phyloP scores from a whole-genome alignment of 2,888 invertebrate species.

The Hermaeophaga mercurialis region DNA sequence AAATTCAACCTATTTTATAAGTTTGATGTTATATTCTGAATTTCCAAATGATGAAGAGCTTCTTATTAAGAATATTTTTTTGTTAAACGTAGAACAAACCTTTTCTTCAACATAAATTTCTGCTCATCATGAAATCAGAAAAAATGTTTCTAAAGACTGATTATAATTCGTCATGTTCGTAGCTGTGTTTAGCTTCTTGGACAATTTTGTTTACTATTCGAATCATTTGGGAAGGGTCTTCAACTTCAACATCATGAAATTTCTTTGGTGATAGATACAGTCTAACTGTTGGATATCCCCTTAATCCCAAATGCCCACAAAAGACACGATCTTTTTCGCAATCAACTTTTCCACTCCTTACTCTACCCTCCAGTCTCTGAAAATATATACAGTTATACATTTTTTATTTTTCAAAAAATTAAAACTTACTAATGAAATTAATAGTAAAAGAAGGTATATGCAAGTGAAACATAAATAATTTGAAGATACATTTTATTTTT shows the following conservation, averaged over 20 bases:
- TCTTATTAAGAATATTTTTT: too few relatives aligned
- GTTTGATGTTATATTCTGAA: too few relatives aligned
- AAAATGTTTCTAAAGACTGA: too few relatives aligned
- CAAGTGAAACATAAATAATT: too few relatives aligned
- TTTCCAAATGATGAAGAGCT: too few relatives aligned
- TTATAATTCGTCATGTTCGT: conserved; percentile 54
- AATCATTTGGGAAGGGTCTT: conserved; percentile 37
- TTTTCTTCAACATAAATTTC: too few relatives aligned
- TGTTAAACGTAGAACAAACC: too few relatives aligned
- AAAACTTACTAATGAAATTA: too few relatives aligned
- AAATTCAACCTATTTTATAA: too few relatives aligned
- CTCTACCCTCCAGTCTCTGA: conserved; percentile 60
- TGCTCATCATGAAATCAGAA: too few relatives aligned
- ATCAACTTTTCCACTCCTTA: conserved; percentile 68
- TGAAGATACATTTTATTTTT: too few relatives aligned
- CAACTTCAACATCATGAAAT: conserved; percentile 45
- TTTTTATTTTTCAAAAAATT: background rate
- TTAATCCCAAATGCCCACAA: conserved; percentile 61
- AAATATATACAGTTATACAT: conserved; percentile 32
- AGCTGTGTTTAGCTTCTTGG: conserved; percentile 28
- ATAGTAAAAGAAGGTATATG: too few relatives aligned
- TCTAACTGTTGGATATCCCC: conserved; percentile 66
- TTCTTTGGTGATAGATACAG: conserved; percentile 56
- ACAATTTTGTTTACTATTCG: conserved; percentile 38
- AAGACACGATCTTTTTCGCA: conserved; percentile 64